Percentiles rank a stretch among this genome's conserved stretches.
Conservation (phyloP, 2,113 vertebrate genomes). For the Corythornis vintsioides region DNA sequence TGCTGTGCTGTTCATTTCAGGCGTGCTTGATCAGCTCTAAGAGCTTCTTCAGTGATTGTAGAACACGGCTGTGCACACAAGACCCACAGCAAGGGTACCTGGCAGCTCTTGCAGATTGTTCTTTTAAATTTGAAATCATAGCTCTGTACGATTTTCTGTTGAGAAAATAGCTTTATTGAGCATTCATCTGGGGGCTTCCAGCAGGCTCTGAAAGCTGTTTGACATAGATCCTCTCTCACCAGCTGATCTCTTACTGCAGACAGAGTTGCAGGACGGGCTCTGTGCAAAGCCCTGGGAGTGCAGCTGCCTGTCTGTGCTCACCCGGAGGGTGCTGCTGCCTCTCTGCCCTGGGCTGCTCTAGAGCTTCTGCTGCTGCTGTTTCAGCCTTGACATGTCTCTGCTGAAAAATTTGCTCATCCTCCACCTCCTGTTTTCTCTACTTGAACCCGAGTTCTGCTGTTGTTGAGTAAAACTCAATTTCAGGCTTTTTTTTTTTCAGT, state of each 20-base stretch:
- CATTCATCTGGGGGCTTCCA: not conserved
- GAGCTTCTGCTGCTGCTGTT: not conserved
- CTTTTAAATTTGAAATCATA: not conserved
- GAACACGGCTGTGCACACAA: not conserved
- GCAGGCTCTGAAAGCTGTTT: not conserved
- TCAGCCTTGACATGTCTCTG: not conserved
- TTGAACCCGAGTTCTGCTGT: not conserved
- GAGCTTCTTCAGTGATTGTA: not conserved
- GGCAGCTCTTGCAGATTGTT: not conserved
- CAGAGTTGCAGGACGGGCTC: not conserved
- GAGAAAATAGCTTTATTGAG: not conserved
- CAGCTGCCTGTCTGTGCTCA: fast-evolving
- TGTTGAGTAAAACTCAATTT: not conserved
- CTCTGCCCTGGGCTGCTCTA: not conserved
- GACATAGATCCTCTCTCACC: not conserved
- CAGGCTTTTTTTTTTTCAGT: not conserved
- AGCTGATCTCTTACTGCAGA: not conserved
- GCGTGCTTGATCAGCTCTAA: not conserved
- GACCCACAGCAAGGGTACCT: not conserved
- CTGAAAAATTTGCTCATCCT: not conserved
- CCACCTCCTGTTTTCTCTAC: not conserved
- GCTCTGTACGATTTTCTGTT: not conserved
- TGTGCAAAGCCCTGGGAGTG: not conserved
- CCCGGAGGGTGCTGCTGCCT: not conserved
- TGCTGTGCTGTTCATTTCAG: not conserved